phyloP scores from a whole-genome alignment of 1,140 invertebrate species.

The Phymastichus coffea region DNA sequence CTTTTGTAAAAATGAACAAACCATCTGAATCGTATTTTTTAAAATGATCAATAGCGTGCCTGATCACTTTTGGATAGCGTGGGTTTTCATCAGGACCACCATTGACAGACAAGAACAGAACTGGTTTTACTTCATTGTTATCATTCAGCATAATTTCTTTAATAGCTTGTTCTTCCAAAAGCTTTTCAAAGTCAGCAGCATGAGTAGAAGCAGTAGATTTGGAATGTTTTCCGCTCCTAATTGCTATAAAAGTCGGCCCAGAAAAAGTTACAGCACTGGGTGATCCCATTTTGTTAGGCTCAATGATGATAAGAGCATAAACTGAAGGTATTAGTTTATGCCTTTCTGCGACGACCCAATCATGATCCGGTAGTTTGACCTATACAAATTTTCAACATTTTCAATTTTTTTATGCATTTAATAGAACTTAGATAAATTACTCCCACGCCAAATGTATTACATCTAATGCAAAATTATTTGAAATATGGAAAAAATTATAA shows the following conservation, averaged over 20 bases:
- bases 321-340: not conserved
- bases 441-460: too few species aligned
- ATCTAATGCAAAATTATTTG: too few species aligned
- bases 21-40: slow-evolving; percentile 24
- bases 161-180: not conserved
- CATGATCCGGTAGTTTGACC: not conserved
- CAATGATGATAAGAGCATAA: not conserved
- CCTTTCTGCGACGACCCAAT: not conserved
- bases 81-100: slow-evolving; percentile 54
- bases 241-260: slow-evolving; percentile 37
- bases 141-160: not conserved
- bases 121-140: slow-evolving; percentile 41
- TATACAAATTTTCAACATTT: not conserved
- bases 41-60: slow-evolving; percentile 32
- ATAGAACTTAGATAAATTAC: too few species aligned
- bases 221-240: slow-evolving; percentile 24
- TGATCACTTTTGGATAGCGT: slow-evolving; percentile 45
- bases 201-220: not conserved
- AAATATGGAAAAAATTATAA: too few species aligned
- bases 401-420: too few species aligned
- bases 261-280: not conserved
- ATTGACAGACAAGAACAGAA: slow-evolving; percentile 46
- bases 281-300: not conserved
- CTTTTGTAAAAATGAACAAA: slow-evolving; percentile 36
- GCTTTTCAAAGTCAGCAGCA: not conserved